Evolutionary conservation across 2,888 invertebrate genomes (phyloP).

Genomic region (Crematogaster levior): DNA sequence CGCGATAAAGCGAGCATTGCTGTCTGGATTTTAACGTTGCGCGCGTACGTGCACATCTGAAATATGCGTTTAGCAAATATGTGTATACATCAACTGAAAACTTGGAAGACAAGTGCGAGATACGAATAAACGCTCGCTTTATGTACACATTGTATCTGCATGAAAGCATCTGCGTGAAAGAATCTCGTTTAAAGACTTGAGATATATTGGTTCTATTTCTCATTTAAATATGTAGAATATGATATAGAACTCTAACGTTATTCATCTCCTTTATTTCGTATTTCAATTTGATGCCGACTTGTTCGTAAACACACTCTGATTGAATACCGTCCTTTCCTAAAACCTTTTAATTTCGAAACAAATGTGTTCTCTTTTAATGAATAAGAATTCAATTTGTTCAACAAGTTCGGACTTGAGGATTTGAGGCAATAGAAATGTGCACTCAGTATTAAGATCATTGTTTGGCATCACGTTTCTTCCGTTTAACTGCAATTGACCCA

Average conservation of each 20-base stretch:
- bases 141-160: neutral
- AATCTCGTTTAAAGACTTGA: too few species aligned
- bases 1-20: slow-evolving; percentile 35
- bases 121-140: neutral
- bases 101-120: neutral
- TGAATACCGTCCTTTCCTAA: neutral
- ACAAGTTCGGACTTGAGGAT: neutral
- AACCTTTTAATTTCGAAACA: neutral
- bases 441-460: neutral
- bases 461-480: slow-evolving; percentile 6
- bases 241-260: neutral
- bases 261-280: neutral
- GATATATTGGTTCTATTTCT: neutral
- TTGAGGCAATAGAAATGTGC: neutral
- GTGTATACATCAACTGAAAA: neutral
- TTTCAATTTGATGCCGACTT: neutral
- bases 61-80: slow-evolving; percentile 10
- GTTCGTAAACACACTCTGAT: neutral
- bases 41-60: neutral
- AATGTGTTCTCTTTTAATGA: neutral
- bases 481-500: neutral
- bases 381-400: neutral
- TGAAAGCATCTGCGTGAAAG: neutral
- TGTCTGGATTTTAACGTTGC: slow-evolving; percentile 14
- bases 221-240: neutral